Conservation (phyloP, 2,888 invertebrate species). For the Erannis defoliaria region DNA sequence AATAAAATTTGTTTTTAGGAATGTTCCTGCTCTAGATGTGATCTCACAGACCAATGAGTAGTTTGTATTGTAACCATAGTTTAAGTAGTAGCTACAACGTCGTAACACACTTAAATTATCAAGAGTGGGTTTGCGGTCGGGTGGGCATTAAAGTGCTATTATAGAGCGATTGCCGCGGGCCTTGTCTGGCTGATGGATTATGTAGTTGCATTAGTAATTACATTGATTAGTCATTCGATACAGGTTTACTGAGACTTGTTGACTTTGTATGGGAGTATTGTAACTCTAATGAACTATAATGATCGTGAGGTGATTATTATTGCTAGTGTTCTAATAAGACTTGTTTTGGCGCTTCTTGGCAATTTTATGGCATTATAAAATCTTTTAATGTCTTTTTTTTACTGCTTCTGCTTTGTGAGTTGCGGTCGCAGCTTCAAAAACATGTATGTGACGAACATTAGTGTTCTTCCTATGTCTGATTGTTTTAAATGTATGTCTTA, state of each 20-base stretch:
- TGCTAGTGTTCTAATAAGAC: slow-evolving; percentile 9
- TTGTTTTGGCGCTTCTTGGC: not conserved
- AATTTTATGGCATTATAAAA: not conserved
- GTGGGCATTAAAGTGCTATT: slow-evolving; percentile 68
- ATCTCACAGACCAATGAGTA: slow-evolving; percentile 20
- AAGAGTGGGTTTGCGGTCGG: slow-evolving; percentile 69
- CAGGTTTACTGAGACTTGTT: slow-evolving; percentile 35
- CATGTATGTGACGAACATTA: too few relatives aligned
- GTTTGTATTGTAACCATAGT: slow-evolving; percentile 21
- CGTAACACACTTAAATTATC: slow-evolving; percentile 73
- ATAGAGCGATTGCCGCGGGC: slow-evolving; percentile 46
- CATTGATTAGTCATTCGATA: slow-evolving; percentile 40
- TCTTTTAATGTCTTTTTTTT: too few relatives aligned
- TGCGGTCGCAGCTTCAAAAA: too few relatives aligned
- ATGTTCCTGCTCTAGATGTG: slow-evolving; percentile 57
- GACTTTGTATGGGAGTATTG: slow-evolving; percentile 33
- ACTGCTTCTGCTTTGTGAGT: too few relatives aligned
- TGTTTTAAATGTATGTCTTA: too few relatives aligned
- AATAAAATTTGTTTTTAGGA: slow-evolving; percentile 73
- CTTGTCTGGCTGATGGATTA: slow-evolving; percentile 43
- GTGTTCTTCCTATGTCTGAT: too few relatives aligned
- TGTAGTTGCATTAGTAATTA: slow-evolving; percentile 43
- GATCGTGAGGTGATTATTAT: slow-evolving; percentile 10
- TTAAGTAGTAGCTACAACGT: slow-evolving; percentile 40
- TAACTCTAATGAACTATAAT: slow-evolving; percentile 25